Base-by-base conservation (phyloP, 2,113 vertebrate species). In the Hypocryptadius cinnamomeus region DNA sequence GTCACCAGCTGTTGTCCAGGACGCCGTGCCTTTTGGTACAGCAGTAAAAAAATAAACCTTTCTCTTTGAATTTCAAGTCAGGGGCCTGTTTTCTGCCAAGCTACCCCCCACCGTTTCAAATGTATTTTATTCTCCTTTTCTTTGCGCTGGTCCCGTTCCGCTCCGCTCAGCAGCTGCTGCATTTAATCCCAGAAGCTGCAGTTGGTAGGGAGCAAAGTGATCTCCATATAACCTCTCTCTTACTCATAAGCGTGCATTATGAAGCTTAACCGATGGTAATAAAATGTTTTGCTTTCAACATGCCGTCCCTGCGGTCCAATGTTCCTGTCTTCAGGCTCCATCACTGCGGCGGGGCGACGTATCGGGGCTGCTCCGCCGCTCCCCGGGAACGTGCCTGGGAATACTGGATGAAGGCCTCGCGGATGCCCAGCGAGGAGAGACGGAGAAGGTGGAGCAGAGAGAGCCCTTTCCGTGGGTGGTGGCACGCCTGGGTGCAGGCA, bases 271-370 rank as follows among this genome's bases (percentile, higher is more conserved):
- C 5, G 21, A 44, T 21, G 74, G 77, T 93, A 94, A 95, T 95
- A 85, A 89, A 95, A 89, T 70, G 78, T 82, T 96, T 94, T 93
- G 82, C 96, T 95, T 96, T 95, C 93, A 92, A 59, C 74, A 8
- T 13, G 79, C 21, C 3, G 63, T 96, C 94, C 96, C 96, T 42
- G 61, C 5, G 90, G 94, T 57, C 85, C 96, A 87, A 91, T 95
- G 94, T 96, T 96, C 96, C 94, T 25, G 2, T 92, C 63, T 69
- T 92, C 92, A 72, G 89, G 87, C 92, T 76, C 74, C 61, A 3
- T 56, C 60, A 3, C 53, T 93, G 19, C 25, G 45, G 76, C 44
- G 10, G 57, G 39, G 80, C 10, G 3, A 23, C 4, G 48, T 16
- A 40, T 39, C 12, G 4, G 64, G 73, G 47, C 68, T 37, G 54